These are phyloP conservation scores for Acanthisitta chloris DNA, from an alignment of 2,113 vertebrate species.

Conservation along the genomic window DNA sequence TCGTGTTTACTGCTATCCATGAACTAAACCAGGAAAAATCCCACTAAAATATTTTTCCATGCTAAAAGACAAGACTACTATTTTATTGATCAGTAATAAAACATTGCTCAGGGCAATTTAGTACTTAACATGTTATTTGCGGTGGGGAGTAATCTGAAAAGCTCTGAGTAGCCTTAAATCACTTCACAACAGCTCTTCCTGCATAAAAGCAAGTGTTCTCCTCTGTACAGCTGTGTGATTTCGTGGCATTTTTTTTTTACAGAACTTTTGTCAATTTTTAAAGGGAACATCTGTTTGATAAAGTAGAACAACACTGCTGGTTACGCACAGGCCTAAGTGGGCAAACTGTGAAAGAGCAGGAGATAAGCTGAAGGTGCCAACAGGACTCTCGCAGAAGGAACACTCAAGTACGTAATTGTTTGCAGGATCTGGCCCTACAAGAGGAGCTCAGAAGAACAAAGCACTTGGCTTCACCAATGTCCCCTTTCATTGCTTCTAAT, in stretches of 20 bases:
- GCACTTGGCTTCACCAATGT: slow-evolving; percentile 71
- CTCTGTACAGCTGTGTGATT: slow-evolving; percentile 71
- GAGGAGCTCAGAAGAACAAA: slow-evolving; percentile 73
- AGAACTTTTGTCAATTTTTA: slow-evolving; percentile 76
- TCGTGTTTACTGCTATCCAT: neutral
- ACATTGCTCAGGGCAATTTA: slow-evolving; percentile 41
- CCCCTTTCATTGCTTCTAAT: slow-evolving; percentile 82
- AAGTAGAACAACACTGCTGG: slow-evolving; percentile 60
- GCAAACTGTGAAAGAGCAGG: slow-evolving; percentile 3
- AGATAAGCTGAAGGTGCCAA: slow-evolving; percentile 9
- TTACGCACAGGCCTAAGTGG: neutral
- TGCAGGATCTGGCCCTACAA: slow-evolving; percentile 64
- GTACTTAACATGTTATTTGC: slow-evolving; percentile 60
- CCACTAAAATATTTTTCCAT: slow-evolving; percentile 33
- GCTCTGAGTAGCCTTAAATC: slow-evolving; percentile 63
- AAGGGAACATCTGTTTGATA: slow-evolving; percentile 76
- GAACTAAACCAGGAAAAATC: slow-evolving; percentile 18
- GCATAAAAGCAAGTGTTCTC: slow-evolving; percentile 57
- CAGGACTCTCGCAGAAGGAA: slow-evolving; percentile 41
- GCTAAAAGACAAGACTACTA: slow-evolving; percentile 29
- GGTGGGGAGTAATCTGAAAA: slow-evolving; percentile 59
- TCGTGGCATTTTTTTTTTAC: slow-evolving; percentile 17
- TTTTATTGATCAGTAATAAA: slow-evolving; percentile 66
- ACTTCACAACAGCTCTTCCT: slow-evolving; percentile 65
- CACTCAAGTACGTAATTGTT: slow-evolving; percentile 48